phyloP scores from a whole-genome alignment of 2,797 vertebrate genomes.

The Gambusia yucatana region DNA sequence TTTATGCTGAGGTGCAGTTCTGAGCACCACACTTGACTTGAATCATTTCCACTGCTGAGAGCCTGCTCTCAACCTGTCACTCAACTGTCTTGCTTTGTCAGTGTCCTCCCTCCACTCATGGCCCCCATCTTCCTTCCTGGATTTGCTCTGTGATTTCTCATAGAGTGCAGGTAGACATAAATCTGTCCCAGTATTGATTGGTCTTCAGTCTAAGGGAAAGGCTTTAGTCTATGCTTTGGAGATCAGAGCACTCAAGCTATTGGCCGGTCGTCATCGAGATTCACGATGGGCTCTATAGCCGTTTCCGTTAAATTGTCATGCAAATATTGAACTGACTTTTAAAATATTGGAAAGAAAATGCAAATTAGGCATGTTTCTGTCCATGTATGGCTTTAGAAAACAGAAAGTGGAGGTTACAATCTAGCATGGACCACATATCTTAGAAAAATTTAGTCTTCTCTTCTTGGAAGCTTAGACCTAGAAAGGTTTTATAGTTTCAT shows the following conservation, averaged over 20 bases:
- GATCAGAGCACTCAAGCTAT: slow-evolving; percentile 53
- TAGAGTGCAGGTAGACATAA: slow-evolving; percentile 36
- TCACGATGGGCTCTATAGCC: slow-evolving; percentile 15
- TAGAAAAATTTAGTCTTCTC: no score
- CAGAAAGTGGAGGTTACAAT: not conserved
- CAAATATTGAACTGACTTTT: not conserved
- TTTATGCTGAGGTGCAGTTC: slow-evolving; percentile 35
- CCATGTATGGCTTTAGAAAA: not conserved
- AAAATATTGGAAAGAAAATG: not conserved
- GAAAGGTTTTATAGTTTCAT: no score
- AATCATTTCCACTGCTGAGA: slow-evolving; percentile 50
- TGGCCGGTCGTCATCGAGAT: slow-evolving; percentile 55
- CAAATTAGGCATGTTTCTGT: not conserved
- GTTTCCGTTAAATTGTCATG: not conserved
- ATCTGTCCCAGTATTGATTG: slow-evolving; percentile 55
- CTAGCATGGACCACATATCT: not conserved
- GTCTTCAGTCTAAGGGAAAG: slow-evolving; percentile 54
- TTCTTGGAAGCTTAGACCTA: not conserved
- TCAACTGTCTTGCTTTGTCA: slow-evolving; percentile 62
- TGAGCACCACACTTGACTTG: slow-evolving; percentile 51
- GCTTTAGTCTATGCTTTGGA: slow-evolving; percentile 45
- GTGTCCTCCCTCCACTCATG: slow-evolving; percentile 33
- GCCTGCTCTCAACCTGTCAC: slow-evolving; percentile 52
- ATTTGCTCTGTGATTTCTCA: slow-evolving; percentile 20
- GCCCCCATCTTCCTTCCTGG: slow-evolving; percentile 23